phyloP scores from a whole-genome alignment of 2,113 vertebrate genomes.

The Setophaga petechia region DNA sequence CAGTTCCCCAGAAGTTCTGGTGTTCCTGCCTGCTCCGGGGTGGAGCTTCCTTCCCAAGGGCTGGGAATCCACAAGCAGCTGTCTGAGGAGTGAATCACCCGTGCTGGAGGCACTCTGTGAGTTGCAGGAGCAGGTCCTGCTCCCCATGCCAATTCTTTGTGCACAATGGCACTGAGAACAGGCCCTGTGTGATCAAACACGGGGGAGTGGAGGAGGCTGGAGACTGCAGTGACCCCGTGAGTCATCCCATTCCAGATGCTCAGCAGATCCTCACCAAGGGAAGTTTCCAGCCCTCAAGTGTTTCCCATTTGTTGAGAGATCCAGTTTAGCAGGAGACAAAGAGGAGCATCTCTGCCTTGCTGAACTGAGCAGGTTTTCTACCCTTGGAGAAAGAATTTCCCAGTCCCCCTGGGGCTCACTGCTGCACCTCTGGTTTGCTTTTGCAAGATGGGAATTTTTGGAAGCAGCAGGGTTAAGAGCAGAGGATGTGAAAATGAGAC shows the following conservation, averaged over 20 bases:
- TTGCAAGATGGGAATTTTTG: not conserved
- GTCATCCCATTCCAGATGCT: not conserved
- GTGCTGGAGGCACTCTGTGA: not conserved
- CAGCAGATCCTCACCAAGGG: not conserved
- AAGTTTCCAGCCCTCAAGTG: not conserved
- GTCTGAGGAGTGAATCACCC: constrained; percentile 16
- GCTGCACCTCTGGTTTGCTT: not conserved
- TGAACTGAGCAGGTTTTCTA: not conserved
- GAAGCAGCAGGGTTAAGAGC: not conserved
- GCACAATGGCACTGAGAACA: not conserved
- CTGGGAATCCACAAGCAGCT: not conserved
- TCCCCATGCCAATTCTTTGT: not conserved
- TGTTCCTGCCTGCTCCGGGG: not conserved
- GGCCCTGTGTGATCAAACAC: not conserved
- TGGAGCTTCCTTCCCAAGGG: not conserved
- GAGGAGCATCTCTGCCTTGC: not conserved
- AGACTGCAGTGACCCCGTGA: not conserved
- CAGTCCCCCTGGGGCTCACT: not conserved
- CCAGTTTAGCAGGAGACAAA: not conserved
- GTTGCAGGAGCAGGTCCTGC: not conserved
- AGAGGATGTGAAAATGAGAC: not conserved
- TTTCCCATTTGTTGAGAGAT: not conserved
- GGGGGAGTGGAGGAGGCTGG: not conserved
- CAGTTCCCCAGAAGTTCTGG: not conserved
- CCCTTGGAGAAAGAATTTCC: not conserved